phyloP scores from a whole-genome alignment of 2,113 vertebrate species.

The Nannospalax galili region DNA sequence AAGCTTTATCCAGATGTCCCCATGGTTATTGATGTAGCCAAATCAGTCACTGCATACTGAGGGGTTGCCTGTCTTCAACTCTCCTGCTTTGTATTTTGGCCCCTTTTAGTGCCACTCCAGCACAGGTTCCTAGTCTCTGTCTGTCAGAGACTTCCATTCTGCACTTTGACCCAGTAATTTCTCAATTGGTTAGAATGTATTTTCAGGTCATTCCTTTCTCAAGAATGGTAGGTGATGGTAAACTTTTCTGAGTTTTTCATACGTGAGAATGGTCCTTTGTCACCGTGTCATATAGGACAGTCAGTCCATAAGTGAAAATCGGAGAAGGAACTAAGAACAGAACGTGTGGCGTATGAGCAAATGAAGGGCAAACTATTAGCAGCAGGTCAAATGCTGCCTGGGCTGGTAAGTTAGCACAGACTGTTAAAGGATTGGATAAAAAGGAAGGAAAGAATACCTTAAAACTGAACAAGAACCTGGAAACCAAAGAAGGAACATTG shows the following conservation, averaged over 20 bases:
- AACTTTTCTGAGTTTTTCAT: constrained; percentile 3
- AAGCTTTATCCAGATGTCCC: not conserved
- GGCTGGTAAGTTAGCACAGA: not conserved
- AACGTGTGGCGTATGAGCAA: not conserved
- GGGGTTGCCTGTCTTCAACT: not conserved
- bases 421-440: not conserved
- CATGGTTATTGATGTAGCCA: not conserved
- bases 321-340: not conserved
- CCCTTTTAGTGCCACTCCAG: not conserved
- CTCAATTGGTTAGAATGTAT: not conserved
- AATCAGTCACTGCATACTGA: not conserved
- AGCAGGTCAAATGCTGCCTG: not conserved
- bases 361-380: not conserved
- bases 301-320: not conserved
- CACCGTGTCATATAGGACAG: not conserved
- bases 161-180: not conserved
- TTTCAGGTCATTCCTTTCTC: constrained; percentile 33
- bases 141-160: not conserved
- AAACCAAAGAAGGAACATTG: not conserved
- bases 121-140: not conserved
- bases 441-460: not conserved
- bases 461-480: not conserved
- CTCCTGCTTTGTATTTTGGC: rapidly evolving
- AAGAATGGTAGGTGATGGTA: not conserved
- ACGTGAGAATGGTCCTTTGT: not conserved